Conservation (phyloP, 2,113 vertebrate genomes). For the Gila orcuttii region DNA sequence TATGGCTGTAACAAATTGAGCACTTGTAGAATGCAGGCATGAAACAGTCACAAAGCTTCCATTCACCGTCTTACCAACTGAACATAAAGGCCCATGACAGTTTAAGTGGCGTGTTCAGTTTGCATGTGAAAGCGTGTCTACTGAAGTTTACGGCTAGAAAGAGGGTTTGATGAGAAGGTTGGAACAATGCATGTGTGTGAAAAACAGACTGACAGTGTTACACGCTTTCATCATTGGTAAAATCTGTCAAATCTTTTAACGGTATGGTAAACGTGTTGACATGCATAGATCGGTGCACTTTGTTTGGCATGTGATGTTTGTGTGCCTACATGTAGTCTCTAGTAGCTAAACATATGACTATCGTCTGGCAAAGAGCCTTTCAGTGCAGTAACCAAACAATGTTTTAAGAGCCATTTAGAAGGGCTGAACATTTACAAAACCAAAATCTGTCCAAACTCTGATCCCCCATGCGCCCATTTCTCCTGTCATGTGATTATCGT, state of each 20-base stretch:
- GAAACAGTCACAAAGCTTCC: conserved; percentile 43
- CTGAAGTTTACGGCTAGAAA: conserved; percentile 32
- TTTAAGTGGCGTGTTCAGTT: conserved; percentile 49
- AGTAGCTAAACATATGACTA: neutral
- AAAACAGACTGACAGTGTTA: conserved; percentile 19
- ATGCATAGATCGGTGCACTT: neutral
- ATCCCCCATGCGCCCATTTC: conserved; percentile 1
- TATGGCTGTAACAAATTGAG: conserved; percentile 43
- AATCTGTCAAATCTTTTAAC: conserved; percentile 7
- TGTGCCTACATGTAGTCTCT: neutral
- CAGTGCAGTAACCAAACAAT: neutral
- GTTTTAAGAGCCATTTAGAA: neutral
- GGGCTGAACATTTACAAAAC: neutral
- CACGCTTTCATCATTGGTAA: neutral
- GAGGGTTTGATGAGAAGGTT: conserved; percentile 40
- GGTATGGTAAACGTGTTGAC: conserved; percentile 23
- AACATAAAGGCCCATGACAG: conserved; percentile 44
- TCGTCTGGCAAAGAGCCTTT: neutral
- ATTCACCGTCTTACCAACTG: conserved; percentile 40
- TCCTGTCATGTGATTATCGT: conserved; percentile 54
- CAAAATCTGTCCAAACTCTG: neutral
- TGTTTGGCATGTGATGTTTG: conserved; percentile 1
- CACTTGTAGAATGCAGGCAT: conserved; percentile 49
- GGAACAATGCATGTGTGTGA: conserved; percentile 31
- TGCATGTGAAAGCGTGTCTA: conserved; percentile 46